phyloP scores from a whole-genome alignment of 2,113 vertebrate species.

The human region DNA sequence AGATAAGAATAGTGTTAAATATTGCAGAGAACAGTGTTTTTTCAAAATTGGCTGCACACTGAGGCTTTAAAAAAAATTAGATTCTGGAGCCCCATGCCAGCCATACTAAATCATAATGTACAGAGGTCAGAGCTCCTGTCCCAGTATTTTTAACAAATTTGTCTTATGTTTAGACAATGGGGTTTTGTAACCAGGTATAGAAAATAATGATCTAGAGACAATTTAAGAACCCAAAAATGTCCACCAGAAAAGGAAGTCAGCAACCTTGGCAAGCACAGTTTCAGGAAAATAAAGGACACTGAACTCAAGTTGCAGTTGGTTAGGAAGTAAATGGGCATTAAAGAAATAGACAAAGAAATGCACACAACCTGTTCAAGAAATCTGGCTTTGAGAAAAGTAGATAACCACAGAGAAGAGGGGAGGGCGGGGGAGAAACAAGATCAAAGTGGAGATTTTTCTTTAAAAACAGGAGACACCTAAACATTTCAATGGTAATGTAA shows the following conservation, averaged over 20 bases:
- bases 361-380: neutral
- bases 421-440: neutral
- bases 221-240: neutral
- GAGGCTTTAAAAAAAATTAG: neutral
- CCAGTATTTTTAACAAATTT: neutral
- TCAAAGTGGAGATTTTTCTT: neutral
- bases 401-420: neutral
- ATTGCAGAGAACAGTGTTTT: neutral
- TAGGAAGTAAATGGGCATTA: neutral
- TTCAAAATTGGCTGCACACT: neutral
- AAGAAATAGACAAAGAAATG: neutral
- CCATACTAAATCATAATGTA: neutral
- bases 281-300: neutral
- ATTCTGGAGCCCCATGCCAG: neutral
- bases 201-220: neutral
- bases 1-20: neutral
- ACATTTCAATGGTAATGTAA: neutral
- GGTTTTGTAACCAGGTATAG: neutral
- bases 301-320: neutral
- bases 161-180: neutral
- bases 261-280: neutral
- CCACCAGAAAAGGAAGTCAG: neutral
- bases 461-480: neutral
- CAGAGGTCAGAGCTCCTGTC: neutral
- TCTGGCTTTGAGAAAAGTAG: neutral